Evolutionary conservation across 2,113 vertebrate genomes (phyloP), one percentile per base, ranked within the genome.

Genomic region (Capricornis sumatraensis): DNA sequence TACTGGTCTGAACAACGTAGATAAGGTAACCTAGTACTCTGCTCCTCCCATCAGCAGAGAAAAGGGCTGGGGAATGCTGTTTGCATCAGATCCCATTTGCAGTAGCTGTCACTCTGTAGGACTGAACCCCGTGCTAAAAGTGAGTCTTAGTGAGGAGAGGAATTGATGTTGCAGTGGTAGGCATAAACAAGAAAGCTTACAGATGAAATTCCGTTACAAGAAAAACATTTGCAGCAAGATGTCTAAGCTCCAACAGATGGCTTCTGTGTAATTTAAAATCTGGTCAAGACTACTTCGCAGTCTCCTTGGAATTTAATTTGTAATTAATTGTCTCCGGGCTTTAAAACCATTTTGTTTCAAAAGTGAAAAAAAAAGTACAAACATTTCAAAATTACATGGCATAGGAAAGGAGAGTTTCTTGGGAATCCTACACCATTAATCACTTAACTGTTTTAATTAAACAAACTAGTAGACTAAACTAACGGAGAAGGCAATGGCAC

Each of bases 331-430:
- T 94, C 83, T 84, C 10, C 28, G 84, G 83, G 67, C 28, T 84
- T 95, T 87, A 19, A 91, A 88, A 92, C 47, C 12, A 53, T 89
- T 88, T 52, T 17, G 84, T 94, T 97, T 94, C 76, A 64, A 62
- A 92, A 92, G 30, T 28, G 4, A 4, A 19, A 53, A 82, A 27
- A 33, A 23, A 71, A 82, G 14, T 84, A 84, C 14, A 89, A 28
- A 85, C 43, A 53, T 47, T 94, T 53, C 9, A 89, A 71, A 86
- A 94, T 71, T 67, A 79, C n/a, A 50, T 36, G 47, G 43, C 12
- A 40, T 76, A 87, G 71, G 81, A 74, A 89, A 17, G 17, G 47
- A 82, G 74, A 97, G 21, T 91, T 92, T 92, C 33, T n/a, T 96
- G 79, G 86, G 43, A 58, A 53, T 93, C 23, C 36, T 86, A n/a